phyloP scores from a whole-genome alignment of 2,113 vertebrate species.

The Carettochelys insculpta region DNA sequence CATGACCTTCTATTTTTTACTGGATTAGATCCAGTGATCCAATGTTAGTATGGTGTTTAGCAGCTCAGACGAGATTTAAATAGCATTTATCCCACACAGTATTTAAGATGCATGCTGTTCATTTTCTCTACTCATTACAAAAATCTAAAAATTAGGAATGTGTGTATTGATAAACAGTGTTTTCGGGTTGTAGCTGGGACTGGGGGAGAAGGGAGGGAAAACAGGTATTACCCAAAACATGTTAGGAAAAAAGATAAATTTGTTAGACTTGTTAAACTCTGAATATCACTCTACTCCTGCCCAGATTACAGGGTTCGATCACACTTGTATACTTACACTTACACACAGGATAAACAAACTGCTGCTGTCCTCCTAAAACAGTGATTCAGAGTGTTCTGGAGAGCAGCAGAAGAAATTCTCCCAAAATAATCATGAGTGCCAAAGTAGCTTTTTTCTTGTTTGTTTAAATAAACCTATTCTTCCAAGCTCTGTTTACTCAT shows the following conservation, averaged over 20 bases:
- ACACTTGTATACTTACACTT: not conserved
- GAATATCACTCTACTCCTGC: not conserved
- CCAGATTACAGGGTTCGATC: not conserved
- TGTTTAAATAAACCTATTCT: not conserved
- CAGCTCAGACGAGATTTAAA: conserved; percentile 68
- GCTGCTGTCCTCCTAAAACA: not conserved
- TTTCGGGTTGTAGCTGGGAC: not conserved
- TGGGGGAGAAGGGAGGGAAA: not conserved
- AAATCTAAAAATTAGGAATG: not conserved
- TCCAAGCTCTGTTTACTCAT: not conserved
- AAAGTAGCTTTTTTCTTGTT: not conserved
- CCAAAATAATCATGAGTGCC: not conserved
- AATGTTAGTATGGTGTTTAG: conserved; percentile 58
- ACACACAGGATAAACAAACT: conserved; percentile 2
- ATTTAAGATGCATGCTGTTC: conserved; percentile 66
- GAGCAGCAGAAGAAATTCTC: conserved; percentile 10
- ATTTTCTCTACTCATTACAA: conserved; percentile 52
- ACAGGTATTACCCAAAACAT: not conserved
- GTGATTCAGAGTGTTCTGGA: not conserved
- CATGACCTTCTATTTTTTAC: conserved; percentile 68
- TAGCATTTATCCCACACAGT: conserved; percentile 66
- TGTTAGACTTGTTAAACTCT: not conserved
- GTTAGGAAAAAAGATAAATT: not conserved
- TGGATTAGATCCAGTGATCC: conserved; percentile 72
- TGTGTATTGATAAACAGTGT: not conserved